Conservation (phyloP, 1,140 invertebrate genomes). For the Pantala flavescens region DNA sequence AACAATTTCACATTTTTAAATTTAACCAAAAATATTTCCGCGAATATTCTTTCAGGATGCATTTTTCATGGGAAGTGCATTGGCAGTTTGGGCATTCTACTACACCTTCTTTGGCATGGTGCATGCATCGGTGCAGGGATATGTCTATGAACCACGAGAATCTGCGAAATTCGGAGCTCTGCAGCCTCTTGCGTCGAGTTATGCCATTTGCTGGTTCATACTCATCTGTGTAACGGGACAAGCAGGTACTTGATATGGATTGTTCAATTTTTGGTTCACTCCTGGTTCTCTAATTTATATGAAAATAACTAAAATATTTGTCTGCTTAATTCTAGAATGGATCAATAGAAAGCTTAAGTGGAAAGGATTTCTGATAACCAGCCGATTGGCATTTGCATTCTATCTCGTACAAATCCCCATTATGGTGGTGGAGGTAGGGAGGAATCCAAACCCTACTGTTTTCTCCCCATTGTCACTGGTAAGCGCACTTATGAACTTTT, state of each 20-base stretch:
- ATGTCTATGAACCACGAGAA: conserved; percentile 43
- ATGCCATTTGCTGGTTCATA: conserved; percentile 51
- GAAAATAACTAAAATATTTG: not conserved
- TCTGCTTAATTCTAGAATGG: conserved; percentile 31
- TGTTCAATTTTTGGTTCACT: not conserved
- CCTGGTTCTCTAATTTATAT: not conserved
- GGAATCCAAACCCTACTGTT: conserved; percentile 38
- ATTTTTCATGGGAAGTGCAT: not conserved
- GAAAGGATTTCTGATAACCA: conserved; percentile 49
- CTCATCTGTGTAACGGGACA: conserved; percentile 48
- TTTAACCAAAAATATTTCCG: not conserved
- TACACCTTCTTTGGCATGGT: not conserved
- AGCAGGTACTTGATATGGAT: conserved; percentile 32
- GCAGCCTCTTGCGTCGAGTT: conserved; percentile 47
- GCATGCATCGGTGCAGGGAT: not conserved
- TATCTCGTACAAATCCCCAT: conserved; percentile 57
- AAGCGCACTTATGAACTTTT: conserved; percentile 16
- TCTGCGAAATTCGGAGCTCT: conserved; percentile 52
- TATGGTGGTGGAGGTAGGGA: conserved; percentile 53
- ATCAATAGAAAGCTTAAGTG: conserved; percentile 42
- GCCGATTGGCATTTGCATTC: conserved; percentile 50
- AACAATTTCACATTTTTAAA: too few species aligned
- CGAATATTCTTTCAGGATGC: not conserved
- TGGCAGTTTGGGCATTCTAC: not conserved
- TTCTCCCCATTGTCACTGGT: conserved; percentile 33